A percentile compares a stretch with the other conserved stretches of the same genome.
phyloP scores from a whole-genome alignment of 1,140 invertebrate species.

The Coptotermes formosanus region DNA sequence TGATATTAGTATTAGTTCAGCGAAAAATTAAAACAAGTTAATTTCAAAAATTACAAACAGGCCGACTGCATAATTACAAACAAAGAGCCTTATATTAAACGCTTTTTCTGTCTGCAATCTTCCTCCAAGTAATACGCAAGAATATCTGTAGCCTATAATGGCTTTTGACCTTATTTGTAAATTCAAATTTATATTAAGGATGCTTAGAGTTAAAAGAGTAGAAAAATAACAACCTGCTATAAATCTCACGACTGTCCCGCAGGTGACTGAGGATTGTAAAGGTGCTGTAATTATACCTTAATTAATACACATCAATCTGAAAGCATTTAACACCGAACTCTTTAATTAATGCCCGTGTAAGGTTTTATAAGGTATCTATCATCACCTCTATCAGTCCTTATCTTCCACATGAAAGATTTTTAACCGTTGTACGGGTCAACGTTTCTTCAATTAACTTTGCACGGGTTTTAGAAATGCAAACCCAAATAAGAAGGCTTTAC shows the following conservation, averaged over 20 bases:
- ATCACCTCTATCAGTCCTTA: background rate
- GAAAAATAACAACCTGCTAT: background rate
- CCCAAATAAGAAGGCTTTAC: background rate
- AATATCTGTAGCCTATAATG: background rate
- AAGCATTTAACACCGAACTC: background rate
- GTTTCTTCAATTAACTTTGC: background rate
- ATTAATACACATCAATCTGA: background rate
- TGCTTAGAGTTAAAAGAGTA: background rate
- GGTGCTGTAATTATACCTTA: background rate
- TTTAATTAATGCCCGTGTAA: background rate
- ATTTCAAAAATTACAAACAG: no score
- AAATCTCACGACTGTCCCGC: background rate
- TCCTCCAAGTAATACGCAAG: no score
- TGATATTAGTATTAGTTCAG: no score
- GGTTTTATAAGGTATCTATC: background rate
- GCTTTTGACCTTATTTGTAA: background rate
- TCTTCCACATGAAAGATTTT: background rate
- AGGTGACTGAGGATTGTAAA: background rate
- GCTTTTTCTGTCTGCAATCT: no score
- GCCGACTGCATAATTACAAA: no score
- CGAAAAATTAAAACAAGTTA: no score
- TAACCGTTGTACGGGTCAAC: background rate
- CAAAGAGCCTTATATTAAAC: no score
- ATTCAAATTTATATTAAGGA: background rate
- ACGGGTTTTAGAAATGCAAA: background rate